Conservation (phyloP, 1,140 invertebrate species). For the Pseudomyrmex concolor region DNA sequence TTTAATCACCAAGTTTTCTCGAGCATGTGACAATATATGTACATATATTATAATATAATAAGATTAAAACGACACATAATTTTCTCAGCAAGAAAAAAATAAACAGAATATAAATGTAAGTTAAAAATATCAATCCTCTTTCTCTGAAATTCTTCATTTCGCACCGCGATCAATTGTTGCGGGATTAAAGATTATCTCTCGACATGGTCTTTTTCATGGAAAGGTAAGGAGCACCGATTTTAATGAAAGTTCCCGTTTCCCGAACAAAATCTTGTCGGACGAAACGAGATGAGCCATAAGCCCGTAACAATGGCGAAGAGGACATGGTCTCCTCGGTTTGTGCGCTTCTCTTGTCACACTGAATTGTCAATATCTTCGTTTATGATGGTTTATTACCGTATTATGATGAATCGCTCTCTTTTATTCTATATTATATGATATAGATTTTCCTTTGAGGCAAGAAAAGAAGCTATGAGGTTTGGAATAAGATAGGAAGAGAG, state of each 20-base stretch:
- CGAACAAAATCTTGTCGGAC: not conserved
- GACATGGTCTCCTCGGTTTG: not conserved
- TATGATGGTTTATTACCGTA: conserved; percentile 1
- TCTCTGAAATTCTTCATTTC: conserved; percentile 55
- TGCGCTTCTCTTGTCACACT: not conserved
- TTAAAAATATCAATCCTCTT: no score
- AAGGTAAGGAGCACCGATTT: conserved; percentile 19
- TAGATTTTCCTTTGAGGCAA: conserved; percentile 16
- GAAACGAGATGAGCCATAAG: conserved; percentile 63
- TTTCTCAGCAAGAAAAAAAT: not conserved
- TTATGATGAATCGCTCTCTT: conserved; percentile 43
- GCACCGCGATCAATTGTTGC: conserved; percentile 18
- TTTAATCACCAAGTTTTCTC: not conserved
- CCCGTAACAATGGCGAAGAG: conserved; percentile 46
- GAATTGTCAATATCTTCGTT: conserved; percentile 62
- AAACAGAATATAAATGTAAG: not conserved
- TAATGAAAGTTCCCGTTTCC: conserved; percentile 61
- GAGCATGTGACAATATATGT: not conserved
- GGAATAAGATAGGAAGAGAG: not conserved
- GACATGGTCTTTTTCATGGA: not conserved
- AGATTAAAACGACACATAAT: no score
- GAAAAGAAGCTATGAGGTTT: not conserved
- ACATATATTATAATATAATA: not conserved
- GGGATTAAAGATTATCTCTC: not conserved
- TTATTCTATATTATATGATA: conserved; percentile 39